phyloP scores from a whole-genome alignment of 2,888 invertebrate species.

The Congeria kusceri region DNA sequence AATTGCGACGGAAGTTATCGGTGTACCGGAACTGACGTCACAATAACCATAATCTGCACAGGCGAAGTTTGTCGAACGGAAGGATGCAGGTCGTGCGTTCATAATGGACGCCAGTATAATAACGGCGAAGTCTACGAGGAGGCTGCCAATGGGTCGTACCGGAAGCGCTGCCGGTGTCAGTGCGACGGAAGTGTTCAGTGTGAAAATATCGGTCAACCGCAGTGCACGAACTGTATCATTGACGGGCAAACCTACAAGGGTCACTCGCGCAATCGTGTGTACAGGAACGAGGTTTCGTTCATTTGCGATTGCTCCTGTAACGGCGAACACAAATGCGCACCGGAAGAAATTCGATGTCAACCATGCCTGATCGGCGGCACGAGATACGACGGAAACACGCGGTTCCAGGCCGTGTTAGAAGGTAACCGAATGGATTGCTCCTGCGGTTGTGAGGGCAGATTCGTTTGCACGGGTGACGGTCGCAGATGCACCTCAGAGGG shows the following conservation, averaged over 20 bases:
- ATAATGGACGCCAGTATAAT: constrained; percentile 41
- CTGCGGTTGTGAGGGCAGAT: constrained; percentile 34
- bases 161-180: constrained; percentile 68
- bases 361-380: constrained; percentile 39
- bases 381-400: constrained; percentile 52
- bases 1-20: constrained; percentile 78
- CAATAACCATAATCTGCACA: constrained; percentile 47
- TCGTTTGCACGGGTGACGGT: constrained; percentile 25
- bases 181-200: constrained; percentile 70
- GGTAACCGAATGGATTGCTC: constrained; percentile 24
- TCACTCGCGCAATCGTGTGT: constrained; percentile 52
- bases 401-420: constrained; percentile 47
- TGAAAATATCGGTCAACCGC: constrained; percentile 9
- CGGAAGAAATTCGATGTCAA: constrained; percentile 31
- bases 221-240: constrained; percentile 57
- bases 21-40: constrained; percentile 69
- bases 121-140: constrained; percentile 44
- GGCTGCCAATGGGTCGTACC: constrained; percentile 9
- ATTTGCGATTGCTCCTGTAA: constrained; percentile 56
- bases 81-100: constrained; percentile 63
- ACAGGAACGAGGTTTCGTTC: constrained; percentile 30
- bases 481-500: constrained; percentile 23
- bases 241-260: constrained; percentile 57
- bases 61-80: constrained; percentile 42
- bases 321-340: constrained; percentile 34